These are phyloP conservation scores for Antechinus flavipes DNA, from an alignment of 2,113 vertebrate species.

Conservation along the genomic window DNA sequence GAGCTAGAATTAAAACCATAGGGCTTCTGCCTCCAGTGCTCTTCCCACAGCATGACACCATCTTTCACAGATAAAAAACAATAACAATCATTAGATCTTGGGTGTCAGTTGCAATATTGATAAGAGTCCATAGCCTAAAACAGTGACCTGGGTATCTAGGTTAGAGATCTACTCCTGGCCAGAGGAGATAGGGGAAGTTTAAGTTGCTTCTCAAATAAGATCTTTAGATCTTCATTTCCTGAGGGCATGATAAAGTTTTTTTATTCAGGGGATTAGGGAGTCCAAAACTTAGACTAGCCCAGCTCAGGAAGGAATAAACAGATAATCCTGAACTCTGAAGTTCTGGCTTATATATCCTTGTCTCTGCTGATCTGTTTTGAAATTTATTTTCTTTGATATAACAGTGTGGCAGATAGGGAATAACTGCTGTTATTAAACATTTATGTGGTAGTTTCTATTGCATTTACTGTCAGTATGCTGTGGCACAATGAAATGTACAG, in stretches of 20 bases:
- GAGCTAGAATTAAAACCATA: not conserved
- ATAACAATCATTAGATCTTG: not conserved
- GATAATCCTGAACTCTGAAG: not conserved
- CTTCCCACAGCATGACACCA: not conserved
- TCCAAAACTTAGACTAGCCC: not conserved
- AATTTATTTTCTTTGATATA: constrained; percentile 5
- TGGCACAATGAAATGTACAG: not conserved
- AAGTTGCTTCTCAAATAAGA: not conserved
- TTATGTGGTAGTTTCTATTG: not conserved
- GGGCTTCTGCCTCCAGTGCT: not conserved
- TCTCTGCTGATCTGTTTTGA: not conserved
- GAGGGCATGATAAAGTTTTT: not conserved
- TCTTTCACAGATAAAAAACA: not conserved
- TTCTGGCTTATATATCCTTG: fast-evolving
- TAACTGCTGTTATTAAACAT: not conserved
- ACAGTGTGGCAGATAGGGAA: not conserved
- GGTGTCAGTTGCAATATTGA: not conserved
- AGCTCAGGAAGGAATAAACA: not conserved
- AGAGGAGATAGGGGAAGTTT: not conserved
- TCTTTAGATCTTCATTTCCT: not conserved
- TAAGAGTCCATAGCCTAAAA: not conserved
- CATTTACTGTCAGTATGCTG: not conserved
- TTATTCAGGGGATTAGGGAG: fast-evolving
- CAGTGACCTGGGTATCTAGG: not conserved
- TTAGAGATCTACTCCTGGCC: not conserved